phyloP scores from a whole-genome alignment of 2,113 vertebrate genomes.

The Caranx ignobilis region DNA sequence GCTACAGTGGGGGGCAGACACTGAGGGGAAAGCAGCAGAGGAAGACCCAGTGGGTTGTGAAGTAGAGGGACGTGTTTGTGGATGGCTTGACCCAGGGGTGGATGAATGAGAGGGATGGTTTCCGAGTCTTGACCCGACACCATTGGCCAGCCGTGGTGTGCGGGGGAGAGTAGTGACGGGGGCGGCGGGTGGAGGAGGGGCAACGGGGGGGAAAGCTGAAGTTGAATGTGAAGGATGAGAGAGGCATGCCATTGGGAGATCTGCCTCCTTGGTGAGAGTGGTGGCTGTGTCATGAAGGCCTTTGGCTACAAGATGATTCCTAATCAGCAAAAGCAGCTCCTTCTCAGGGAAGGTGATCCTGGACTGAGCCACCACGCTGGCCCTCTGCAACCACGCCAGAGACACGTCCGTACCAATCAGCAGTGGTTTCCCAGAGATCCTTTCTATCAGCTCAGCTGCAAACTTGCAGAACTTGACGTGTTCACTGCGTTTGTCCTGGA shows the following conservation, averaged over 20 bases:
- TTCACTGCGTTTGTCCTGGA: slow-evolving; percentile 98
- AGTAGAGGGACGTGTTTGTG: slow-evolving; percentile 86
- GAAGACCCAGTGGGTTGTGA: slow-evolving; percentile 84
- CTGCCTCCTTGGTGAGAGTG: slow-evolving; percentile 93
- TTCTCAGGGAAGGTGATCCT: slow-evolving; percentile 97
- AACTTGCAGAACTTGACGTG: slow-evolving; percentile 98
- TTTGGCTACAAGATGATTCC: slow-evolving; percentile 97
- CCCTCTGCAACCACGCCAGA: slow-evolving; percentile 94
- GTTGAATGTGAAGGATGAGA: slow-evolving; percentile 84
- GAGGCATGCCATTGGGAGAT: slow-evolving; percentile 93
- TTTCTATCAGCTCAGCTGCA: slow-evolving; percentile 94
- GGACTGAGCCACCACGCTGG: slow-evolving; percentile 97
- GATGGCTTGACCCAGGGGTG: slow-evolving; percentile 80
- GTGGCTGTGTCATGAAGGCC: slow-evolving; percentile 93
- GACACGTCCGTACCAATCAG: slow-evolving; percentile 96
- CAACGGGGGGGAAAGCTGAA: slow-evolving; percentile 87
- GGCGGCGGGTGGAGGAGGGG: slow-evolving; percentile 82
- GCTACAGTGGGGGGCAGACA: slow-evolving; percentile 85
- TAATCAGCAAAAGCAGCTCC: slow-evolving; percentile 94
- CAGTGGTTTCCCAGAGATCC: slow-evolving; percentile 95
- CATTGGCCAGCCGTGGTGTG: slow-evolving; percentile 93
- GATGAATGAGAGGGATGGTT: slow-evolving; percentile 85
- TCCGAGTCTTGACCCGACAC: slow-evolving; percentile 88
- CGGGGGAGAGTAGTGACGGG: slow-evolving; percentile 90
- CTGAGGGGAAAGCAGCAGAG: slow-evolving; percentile 80